These are phyloP conservation scores for Corythucha ciliata DNA, from an alignment of 2,888 invertebrate species.

Conservation along the genomic window DNA sequence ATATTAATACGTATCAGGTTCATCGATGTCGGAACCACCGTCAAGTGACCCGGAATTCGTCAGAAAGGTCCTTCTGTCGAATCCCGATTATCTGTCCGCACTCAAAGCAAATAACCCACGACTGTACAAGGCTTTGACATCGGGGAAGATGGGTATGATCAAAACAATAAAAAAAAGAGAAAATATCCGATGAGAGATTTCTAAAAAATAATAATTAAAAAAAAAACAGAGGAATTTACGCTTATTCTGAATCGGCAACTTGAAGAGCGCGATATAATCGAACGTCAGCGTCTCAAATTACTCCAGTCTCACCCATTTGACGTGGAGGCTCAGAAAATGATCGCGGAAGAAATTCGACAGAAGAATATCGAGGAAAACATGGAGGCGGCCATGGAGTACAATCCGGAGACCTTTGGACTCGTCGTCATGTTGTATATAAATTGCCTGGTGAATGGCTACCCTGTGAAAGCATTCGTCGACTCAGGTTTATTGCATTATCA, in stretches of 20 bases:
- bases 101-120: conserved; percentile 88
- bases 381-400: conserved; percentile 97
- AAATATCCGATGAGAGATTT: not conserved
- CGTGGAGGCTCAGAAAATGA: conserved; percentile 85
- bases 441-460: conserved; percentile 91
- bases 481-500: no score
- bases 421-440: conserved; percentile 97
- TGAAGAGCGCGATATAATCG: conserved; percentile 67
- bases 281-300: conserved; percentile 75
- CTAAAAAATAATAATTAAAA: not conserved
- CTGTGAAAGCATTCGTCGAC: conserved; percentile 97
- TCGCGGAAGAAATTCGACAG: conserved; percentile 90
- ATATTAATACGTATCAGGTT: no score
- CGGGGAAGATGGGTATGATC: conserved; percentile 65
- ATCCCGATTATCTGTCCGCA: conserved; percentile 82
- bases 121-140: conserved; percentile 80
- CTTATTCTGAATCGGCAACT: conserved; percentile 74
- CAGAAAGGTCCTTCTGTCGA: conserved; percentile 74
- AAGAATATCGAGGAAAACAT: conserved; percentile 96
- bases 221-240: conserved; percentile 59
- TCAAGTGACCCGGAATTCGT: conserved; percentile 72
- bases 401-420: conserved; percentile 96
- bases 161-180: not conserved
- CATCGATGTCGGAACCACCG: no score
- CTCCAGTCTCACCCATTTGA: conserved; percentile 92